Percentiles rank a stretch among this genome's conserved stretches.
These are phyloP conservation scores for Andrena trimmerana DNA, from an alignment of 2,888 invertebrate species.

Conservation along the genomic window DNA sequence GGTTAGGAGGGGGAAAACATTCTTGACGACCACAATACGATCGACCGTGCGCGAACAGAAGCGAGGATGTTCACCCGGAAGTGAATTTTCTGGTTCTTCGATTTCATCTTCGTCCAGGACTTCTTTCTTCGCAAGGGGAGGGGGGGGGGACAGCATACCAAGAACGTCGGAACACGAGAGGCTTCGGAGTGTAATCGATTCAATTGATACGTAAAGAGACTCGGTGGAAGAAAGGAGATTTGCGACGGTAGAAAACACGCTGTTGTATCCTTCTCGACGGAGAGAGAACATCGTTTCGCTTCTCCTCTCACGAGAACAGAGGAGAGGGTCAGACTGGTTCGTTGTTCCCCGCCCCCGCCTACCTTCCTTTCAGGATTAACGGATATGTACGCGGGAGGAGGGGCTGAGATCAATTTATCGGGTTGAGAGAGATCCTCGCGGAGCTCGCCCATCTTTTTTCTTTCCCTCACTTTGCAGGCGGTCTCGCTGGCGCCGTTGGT, in stretches of 20 bases:
- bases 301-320: conserved; percentile 49
- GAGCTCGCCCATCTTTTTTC: conserved; percentile 40
- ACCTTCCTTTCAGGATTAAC: conserved; percentile 50
- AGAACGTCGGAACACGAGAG: conserved; percentile 53
- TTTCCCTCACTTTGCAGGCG: conserved; percentile 36
- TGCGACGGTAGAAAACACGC: conserved; percentile 55
- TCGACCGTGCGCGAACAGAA: conserved; percentile 36
- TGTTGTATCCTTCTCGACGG: conserved; percentile 43
- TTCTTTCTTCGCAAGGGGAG: conserved; percentile 15
- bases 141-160: conserved; percentile 29
- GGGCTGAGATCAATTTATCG: conserved; percentile 73
- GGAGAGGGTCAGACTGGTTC: conserved; percentile 67
- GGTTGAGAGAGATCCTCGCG: conserved; percentile 59
- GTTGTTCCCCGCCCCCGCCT: conserved; percentile 69
- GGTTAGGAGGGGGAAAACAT: conserved; percentile 39
- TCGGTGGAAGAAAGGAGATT: conserved; percentile 68
- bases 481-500: conserved; percentile 28
- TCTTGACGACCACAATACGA: conserved; percentile 42
- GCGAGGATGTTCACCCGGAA: conserved; percentile 35
- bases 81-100: neutral
- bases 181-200: conserved; percentile 32
- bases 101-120: conserved; percentile 9
- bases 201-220: conserved; percentile 50
- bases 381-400: conserved; percentile 62
- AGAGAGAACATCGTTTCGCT: conserved; percentile 42